phyloP scores from a whole-genome alignment of 2,797 vertebrate genomes.

The Acrossocheilus fasciatus region DNA sequence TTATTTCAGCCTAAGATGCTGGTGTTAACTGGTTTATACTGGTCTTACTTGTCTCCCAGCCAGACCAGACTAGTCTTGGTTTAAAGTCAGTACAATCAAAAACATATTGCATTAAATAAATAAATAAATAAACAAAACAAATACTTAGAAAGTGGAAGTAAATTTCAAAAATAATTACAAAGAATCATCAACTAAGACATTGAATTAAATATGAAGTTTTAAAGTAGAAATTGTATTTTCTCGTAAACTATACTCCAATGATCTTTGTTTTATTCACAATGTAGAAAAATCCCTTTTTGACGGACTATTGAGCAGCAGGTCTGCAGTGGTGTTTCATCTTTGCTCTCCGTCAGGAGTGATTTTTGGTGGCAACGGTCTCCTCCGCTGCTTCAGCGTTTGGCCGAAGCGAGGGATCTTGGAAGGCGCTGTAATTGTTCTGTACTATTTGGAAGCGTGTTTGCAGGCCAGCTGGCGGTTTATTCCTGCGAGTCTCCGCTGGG shows the following conservation, averaged over 20 bases:
- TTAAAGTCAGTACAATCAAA: neutral
- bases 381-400: neutral
- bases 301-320: neutral
- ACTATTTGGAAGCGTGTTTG: neutral
- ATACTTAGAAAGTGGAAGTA: neutral
- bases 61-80: neutral
- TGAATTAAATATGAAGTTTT: neutral
- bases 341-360: neutral
- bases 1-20: neutral
- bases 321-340: neutral
- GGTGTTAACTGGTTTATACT: neutral
- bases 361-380: neutral
- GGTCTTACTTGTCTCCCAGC: neutral
- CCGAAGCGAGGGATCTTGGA: neutral
- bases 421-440: neutral
- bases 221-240: neutral
- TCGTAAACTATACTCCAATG: neutral
- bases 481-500: conserved; percentile 30
- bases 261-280: neutral
- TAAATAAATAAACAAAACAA: neutral
- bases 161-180: neutral
- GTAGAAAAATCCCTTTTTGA: neutral
- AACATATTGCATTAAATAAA: neutral
- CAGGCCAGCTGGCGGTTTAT: conserved; percentile 24
- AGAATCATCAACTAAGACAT: neutral